Conservation (phyloP, 2,888 invertebrate species). For the Diarsia rubi region DNA sequence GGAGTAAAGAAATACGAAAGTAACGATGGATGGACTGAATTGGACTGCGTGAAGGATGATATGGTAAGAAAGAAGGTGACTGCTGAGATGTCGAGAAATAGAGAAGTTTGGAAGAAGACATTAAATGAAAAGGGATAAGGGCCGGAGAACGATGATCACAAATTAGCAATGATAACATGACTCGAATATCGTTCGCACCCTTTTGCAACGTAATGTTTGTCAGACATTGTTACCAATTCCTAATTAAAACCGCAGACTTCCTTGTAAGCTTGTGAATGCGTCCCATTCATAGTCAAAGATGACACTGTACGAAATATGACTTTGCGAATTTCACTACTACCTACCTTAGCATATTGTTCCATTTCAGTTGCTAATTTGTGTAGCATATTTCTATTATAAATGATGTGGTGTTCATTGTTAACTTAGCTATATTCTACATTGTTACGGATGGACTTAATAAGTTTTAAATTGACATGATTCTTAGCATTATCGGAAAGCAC, state of each 20-base stretch:
- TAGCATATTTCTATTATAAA: not conserved
- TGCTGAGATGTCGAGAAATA: no score
- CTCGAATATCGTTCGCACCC: not conserved
- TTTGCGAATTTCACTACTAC: not conserved
- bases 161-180: not conserved
- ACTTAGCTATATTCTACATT: not conserved
- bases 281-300: slow-evolving; percentile 3
- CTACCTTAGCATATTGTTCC: not conserved
- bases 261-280: not conserved
- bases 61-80: no score
- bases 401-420: not conserved
- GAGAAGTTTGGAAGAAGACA: no score
- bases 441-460: not conserved
- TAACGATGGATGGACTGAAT: no score
- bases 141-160: not conserved
- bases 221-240: not conserved
- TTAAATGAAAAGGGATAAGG: no score
- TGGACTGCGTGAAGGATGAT: no score
- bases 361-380: not conserved
- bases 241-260: slow-evolving; percentile 30
- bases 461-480: no score
- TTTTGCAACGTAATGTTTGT: not conserved
- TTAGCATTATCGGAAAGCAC: no score
- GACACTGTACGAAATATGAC: slow-evolving; percentile 1
- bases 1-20: no score